Percentiles rank a stretch among this genome's conserved stretches.
Evolutionary conservation across 1,140 invertebrate species (phyloP).

Genomic region (Neotoxoptera formosana): DNA sequence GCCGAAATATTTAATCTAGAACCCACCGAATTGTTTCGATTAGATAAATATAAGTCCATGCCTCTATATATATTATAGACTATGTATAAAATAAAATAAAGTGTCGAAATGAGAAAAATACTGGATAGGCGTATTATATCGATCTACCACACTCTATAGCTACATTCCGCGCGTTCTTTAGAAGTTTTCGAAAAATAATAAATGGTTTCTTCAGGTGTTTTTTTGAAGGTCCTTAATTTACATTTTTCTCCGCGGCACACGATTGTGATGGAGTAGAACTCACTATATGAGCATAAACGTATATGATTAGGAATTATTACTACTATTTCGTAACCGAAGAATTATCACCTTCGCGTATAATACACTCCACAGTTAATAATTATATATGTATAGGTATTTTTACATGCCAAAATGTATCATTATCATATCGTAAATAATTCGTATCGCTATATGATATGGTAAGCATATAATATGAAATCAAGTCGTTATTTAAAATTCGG

Average conservation of each 20-base stretch:
- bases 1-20: neutral
- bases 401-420: neutral
- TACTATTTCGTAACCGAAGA: neutral
- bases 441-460: neutral
- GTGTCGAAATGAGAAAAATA: neutral
- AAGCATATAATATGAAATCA: neutral
- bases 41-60: neutral
- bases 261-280: conserved; percentile 2
- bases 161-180: conserved; percentile 4
- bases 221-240: conserved; percentile 31
- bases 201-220: conserved; percentile 8
- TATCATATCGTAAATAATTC: conserved; percentile 12
- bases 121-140: neutral
- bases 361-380: neutral
- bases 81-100: neutral
- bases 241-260: neutral
- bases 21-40: neutral
- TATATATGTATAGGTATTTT: neutral
- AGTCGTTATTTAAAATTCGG: neutral
- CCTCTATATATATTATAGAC: too few species aligned
- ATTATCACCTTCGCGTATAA: conserved; percentile 15
- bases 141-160: neutral
- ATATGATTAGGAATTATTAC: conserved; percentile 32
- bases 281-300: neutral
- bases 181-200: neutral